phyloP scores from a whole-genome alignment of 2,797 vertebrate genomes.

The Peromyscus nudipes region DNA sequence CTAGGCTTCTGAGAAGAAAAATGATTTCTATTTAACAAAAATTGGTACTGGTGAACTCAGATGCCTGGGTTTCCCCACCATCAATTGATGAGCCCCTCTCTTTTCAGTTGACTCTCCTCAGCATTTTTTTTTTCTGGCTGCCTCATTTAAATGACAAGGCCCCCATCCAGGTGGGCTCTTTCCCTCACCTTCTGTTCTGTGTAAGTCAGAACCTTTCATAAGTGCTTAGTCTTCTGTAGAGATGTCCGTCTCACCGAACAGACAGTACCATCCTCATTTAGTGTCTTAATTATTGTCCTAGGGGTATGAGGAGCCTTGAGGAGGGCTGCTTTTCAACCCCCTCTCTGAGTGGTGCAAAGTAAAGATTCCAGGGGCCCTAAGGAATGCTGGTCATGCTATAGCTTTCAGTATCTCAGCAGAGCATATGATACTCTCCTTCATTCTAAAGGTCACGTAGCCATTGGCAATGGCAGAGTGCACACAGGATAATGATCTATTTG shows the following conservation, averaged over 20 bases:
- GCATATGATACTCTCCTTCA: constrained; percentile 41
- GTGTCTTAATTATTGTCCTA: constrained; percentile 62
- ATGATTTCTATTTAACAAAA: constrained; percentile 6
- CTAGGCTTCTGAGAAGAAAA: constrained; percentile 12
- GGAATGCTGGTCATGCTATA: neutral
- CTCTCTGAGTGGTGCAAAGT: neutral
- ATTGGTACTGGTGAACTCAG: neutral
- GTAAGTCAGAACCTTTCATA: constrained; percentile 16
- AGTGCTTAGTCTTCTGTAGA: constrained; percentile 40
- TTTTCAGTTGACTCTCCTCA: neutral
- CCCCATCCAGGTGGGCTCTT: neutral
- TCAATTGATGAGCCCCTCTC: neutral
- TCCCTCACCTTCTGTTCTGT: neutral
- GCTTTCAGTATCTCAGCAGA: constrained; percentile 56
- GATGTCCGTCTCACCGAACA: constrained; percentile 47
- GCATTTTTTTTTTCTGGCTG: constrained; percentile 47
- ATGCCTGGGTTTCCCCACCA: constrained; percentile 23
- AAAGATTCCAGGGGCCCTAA: constrained; percentile 59
- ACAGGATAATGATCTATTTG: constrained; percentile 67
- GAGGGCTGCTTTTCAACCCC: constrained; percentile 38
- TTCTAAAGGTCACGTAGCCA: constrained; percentile 74
- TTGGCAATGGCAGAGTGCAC: constrained; percentile 63
- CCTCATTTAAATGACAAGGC: constrained; percentile 57
- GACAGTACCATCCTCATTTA: constrained; percentile 56
- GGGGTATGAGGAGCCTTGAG: constrained; percentile 21